Conservation (phyloP, 2,113 vertebrate genomes). For the Microtus ochrogaster region DNA sequence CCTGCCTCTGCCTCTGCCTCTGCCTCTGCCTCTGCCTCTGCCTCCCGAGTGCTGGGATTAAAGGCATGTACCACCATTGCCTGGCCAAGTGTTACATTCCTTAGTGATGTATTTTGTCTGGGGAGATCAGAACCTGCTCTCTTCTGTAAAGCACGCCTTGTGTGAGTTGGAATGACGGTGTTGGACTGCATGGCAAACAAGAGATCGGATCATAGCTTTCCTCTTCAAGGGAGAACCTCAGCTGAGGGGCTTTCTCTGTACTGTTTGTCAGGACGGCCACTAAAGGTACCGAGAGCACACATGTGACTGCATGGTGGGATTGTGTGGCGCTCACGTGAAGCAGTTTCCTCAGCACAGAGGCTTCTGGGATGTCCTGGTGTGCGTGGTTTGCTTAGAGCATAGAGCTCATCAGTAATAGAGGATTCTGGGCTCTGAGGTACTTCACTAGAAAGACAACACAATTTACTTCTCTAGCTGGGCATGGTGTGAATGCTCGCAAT, state of each 20-base stretch:
- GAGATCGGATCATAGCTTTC: not conserved
- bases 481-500: not conserved
- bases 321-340: not conserved
- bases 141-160: not conserved
- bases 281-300: not conserved
- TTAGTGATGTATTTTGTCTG: not conserved
- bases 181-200: not conserved
- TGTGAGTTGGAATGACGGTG: not conserved
- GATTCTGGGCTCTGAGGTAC: not conserved
- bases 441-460: not conserved
- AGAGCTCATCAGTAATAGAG: not conserved
- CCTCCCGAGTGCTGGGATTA: too few species aligned
- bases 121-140: constrained; percentile 11
- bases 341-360: not conserved
- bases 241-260: not conserved
- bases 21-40: too few species aligned
- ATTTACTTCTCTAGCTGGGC: not conserved
- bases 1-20: too few species aligned
- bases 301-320: not conserved
- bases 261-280: not conserved
- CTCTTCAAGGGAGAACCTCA: not conserved
- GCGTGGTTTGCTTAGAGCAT: not conserved
- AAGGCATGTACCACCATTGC: too few species aligned
- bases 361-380: not conserved
- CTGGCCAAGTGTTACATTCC: not conserved